A percentile compares a stretch with the other conserved stretches of the same genome.
Conservation (phyloP, 2,888 invertebrate genomes). For the Agrilus biguttatus region DNA sequence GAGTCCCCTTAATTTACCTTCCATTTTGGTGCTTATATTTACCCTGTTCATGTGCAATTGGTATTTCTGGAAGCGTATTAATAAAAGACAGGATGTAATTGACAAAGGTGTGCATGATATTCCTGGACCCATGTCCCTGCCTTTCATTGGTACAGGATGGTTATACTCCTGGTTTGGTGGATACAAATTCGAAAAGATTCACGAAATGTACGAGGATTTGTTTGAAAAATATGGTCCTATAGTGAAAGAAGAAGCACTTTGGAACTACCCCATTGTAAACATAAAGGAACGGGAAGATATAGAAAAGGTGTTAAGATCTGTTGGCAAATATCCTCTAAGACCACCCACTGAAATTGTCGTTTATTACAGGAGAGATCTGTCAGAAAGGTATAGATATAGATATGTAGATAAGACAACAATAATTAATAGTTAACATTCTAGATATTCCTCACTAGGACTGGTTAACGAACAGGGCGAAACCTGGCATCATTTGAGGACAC, state of each 20-base stretch:
- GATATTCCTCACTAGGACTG: constrained; percentile 68
- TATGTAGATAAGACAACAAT: no score
- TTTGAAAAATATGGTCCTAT: constrained; percentile 60
- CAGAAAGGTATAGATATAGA: constrained; percentile 48
- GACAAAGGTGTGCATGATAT: constrained; percentile 29
- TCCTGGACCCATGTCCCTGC: constrained; percentile 61
- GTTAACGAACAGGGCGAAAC: constrained; percentile 66
- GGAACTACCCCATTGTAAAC: constrained; percentile 58
- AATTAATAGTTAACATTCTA: no score
- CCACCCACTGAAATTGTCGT: constrained; percentile 73
- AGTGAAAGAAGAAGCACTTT: constrained; percentile 62
- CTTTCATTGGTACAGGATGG: constrained; percentile 70
- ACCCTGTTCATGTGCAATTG: constrained; percentile 13
- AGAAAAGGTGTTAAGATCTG: constrained; percentile 58
- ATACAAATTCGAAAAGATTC: constrained; percentile 59
- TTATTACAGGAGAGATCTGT: constrained; percentile 54
- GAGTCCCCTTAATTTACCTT: no score
- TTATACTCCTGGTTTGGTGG: constrained; percentile 49
- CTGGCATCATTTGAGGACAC: constrained; percentile 60
- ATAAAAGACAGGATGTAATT: background rate
- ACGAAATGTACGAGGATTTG: constrained; percentile 66
- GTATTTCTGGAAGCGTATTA: constrained; percentile 13
- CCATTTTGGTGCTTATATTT: constrained; percentile 1
- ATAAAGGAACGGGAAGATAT: constrained; percentile 57
- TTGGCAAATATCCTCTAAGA: constrained; percentile 61